Percentiles rank a stretch among this genome's conserved stretches.
phyloP scores from a whole-genome alignment of 1,140 invertebrate species.

The Zaprionus camerounensis region DNA sequence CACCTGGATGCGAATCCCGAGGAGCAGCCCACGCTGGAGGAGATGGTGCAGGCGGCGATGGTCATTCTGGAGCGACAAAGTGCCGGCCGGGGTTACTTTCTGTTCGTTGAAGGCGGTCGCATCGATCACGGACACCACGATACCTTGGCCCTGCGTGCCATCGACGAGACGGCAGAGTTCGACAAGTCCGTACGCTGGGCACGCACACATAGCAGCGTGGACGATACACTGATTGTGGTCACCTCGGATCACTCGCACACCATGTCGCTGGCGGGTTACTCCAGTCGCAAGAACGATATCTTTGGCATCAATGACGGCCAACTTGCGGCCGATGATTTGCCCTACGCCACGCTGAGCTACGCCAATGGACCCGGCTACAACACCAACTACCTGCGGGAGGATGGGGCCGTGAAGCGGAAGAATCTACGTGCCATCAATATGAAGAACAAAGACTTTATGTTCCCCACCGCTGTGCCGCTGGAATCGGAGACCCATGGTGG shows the following conservation, averaged over 20 bases:
- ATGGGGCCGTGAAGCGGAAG: slow-evolving; percentile 48
- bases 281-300: slow-evolving; percentile 89
- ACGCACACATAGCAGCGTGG: slow-evolving; percentile 85
- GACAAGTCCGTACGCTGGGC: slow-evolving; percentile 88
- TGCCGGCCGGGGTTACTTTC: slow-evolving; percentile 90
- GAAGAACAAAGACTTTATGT: slow-evolving; percentile 84
- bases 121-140: slow-evolving; percentile 91
- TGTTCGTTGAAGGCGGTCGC: slow-evolving; percentile 88
- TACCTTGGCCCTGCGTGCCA: slow-evolving; percentile 87
- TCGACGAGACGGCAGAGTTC: slow-evolving; percentile 89
- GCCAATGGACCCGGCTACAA: slow-evolving; percentile 88
- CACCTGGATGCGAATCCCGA: slow-evolving; percentile 85
- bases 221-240: slow-evolving; percentile 89
- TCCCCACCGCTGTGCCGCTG: slow-evolving; percentile 85
- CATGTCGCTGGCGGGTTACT: slow-evolving; percentile 89
- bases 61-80: slow-evolving; percentile 87
- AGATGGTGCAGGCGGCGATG: slow-evolving; percentile 91
- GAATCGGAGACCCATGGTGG: slow-evolving; percentile 85
- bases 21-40: slow-evolving; percentile 89
- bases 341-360: slow-evolving; percentile 88
- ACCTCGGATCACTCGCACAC: slow-evolving; percentile 90
- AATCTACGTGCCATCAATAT: slow-evolving; percentile 73
- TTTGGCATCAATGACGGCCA: slow-evolving; percentile 85
- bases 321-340: slow-evolving; percentile 83
- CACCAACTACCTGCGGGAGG: slow-evolving; percentile 61